phyloP scores from a whole-genome alignment of 37 sponge, comb jelly and placozoan genomes.

The Amphimedon queenslandica region DNA sequence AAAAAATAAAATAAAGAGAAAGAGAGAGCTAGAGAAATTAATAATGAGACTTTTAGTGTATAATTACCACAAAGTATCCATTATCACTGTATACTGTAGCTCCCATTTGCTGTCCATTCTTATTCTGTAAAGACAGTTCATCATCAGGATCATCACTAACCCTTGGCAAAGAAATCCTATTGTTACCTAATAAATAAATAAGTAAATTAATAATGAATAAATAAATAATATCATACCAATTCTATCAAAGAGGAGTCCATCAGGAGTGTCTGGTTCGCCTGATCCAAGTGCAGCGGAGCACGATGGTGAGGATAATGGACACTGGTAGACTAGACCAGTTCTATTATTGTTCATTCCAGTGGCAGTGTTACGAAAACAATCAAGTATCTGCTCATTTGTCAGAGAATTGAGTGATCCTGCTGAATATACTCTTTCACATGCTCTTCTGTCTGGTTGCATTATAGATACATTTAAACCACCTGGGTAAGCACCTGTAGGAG shows the following conservation, averaged over 20 bases:
- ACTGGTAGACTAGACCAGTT: slow-evolving; percentile 39
- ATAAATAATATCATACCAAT: neutral
- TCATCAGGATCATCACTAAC: neutral
- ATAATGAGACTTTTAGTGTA: neutral
- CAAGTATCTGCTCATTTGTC: neutral
- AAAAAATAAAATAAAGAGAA: slow-evolving; percentile 1
- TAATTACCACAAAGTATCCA: neutral
- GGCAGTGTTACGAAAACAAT: neutral
- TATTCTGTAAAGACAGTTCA: neutral
- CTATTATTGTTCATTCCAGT: slow-evolving; percentile 1
- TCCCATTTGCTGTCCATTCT: neutral
- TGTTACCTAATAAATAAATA: neutral
- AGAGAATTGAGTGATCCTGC: neutral
- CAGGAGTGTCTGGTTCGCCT: neutral
- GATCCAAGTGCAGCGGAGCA: neutral
- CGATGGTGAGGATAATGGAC: slow-evolving; percentile 5
- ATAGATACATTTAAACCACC: slow-evolving; percentile 21
- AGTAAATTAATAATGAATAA: neutral
- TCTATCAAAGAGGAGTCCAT: neutral
- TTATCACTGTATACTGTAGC: slow-evolving; percentile 2
- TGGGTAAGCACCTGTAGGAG: slow-evolving; percentile 34
- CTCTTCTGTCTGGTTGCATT: neutral
- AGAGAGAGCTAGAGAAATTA: slow-evolving; percentile 22
- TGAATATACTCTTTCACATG: neutral
- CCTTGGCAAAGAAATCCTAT: neutral